These are phyloP conservation scores for Colinus virginianus DNA, from an alignment of 2,113 vertebrate species.

Conservation along the genomic window DNA sequence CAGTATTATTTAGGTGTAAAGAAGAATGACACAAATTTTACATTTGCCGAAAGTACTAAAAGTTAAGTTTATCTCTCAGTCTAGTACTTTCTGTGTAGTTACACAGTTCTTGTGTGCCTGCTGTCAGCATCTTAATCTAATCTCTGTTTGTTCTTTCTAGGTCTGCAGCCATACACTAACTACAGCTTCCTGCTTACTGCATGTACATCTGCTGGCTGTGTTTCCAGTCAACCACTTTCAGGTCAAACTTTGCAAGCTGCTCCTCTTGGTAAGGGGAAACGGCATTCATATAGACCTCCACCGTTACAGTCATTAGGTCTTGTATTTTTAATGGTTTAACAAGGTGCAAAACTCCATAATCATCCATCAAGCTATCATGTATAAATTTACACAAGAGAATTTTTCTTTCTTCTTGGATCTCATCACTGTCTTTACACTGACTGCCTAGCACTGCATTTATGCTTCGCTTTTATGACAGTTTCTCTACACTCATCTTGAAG, in stretches of 20 bases:
- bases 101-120: neutral
- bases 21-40: neutral
- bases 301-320: neutral
- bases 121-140: constrained; percentile 30
- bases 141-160: constrained; percentile 74
- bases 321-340: constrained; percentile 33
- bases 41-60: neutral
- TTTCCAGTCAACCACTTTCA: constrained; percentile 83
- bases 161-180: constrained; percentile 86
- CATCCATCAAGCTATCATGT: neutral
- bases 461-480: neutral
- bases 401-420: neutral
- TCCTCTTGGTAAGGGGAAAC: constrained; percentile 81
- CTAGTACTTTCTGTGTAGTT: neutral
- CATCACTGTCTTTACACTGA: neutral
- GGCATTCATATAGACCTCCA: neutral
- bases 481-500: neutral
- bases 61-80: neutral
- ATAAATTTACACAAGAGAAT: neutral
- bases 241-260: constrained; percentile 89
- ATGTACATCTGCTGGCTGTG: constrained; percentile 88
- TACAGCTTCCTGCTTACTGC: constrained; percentile 88
- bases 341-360: neutral
- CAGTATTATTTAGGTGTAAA: neutral
- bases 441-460: neutral